A percentile compares a stretch with the other conserved stretches of the same genome.
phyloP scores from a whole-genome alignment of 2,113 vertebrate genomes.

The Thymallus thymallus region DNA sequence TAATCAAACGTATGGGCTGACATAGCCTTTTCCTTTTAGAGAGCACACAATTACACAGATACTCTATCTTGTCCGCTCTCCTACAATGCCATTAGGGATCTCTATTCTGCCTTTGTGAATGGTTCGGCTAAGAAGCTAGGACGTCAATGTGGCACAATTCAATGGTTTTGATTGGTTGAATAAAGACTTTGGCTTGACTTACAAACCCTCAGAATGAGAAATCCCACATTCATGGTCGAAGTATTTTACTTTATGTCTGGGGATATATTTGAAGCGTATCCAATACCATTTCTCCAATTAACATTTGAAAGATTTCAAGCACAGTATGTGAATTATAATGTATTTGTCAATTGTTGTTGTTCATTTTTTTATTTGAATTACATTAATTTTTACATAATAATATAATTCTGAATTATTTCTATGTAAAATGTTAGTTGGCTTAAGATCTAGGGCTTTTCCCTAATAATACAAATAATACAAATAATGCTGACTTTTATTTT shows the following conservation, averaged over 20 bases:
- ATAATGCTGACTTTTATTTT: background rate
- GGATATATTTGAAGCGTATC: no score
- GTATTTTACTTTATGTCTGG: no score
- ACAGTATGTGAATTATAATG: no score
- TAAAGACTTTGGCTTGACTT: background rate
- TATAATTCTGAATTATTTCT: background rate
- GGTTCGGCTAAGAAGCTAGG: background rate
- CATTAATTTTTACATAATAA: background rate
- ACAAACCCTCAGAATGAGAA: background rate
- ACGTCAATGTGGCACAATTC: background rate
- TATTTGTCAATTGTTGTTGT: no score
- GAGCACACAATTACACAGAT: constrained; percentile 41
- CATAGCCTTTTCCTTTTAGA: constrained; percentile 31
- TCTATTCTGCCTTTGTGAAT: constrained; percentile 11
- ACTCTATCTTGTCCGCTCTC: constrained; percentile 56
- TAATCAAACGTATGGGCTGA: constrained; percentile 44
- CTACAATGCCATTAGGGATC: constrained; percentile 38
- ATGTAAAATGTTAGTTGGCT: background rate
- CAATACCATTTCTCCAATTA: no score
- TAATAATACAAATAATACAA: background rate
- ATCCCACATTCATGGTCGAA: no score
- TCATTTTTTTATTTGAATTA: background rate
- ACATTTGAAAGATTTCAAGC: no score
- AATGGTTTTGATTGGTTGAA: background rate
- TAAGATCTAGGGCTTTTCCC: background rate